Conservation (phyloP, 2,888 invertebrate species). For the Meiosimyza platycephala region DNA sequence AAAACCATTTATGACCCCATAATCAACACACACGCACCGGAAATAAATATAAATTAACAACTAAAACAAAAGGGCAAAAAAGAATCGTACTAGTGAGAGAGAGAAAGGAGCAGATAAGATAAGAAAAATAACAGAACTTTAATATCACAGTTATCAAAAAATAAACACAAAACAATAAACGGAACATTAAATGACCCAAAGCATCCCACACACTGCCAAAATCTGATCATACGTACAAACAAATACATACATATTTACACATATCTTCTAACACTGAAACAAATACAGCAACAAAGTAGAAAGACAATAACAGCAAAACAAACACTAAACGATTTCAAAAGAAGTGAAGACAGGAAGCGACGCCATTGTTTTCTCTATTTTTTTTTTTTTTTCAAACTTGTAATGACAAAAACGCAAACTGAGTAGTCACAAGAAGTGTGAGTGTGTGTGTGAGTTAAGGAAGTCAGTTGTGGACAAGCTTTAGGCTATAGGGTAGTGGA, state of each 20-base stretch:
- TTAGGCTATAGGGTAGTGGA: too few species aligned
- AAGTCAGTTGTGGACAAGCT: too few species aligned
- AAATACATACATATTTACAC: background rate
- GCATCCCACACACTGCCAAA: background rate
- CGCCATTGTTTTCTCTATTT: slow-evolving; percentile 2
- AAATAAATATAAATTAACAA: slow-evolving; percentile 22
- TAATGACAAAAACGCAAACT: too few species aligned
- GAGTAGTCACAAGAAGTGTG: too few species aligned
- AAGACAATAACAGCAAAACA: too few species aligned
- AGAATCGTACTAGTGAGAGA: too few species aligned
- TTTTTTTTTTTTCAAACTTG: background rate
- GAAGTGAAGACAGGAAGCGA: background rate
- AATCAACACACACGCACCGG: slow-evolving; percentile 21
- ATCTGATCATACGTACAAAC: background rate
- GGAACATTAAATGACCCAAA: slow-evolving; percentile 21
- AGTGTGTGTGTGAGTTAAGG: too few species aligned
- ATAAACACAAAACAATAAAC: slow-evolving; percentile 13
- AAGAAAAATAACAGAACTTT: background rate
- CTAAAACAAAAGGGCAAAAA: background rate
- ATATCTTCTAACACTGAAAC: background rate
- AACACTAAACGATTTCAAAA: slow-evolving; percentile 1
- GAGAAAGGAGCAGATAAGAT: background rate
- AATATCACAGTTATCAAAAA: background rate
- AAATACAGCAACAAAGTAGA: slow-evolving; percentile 1
- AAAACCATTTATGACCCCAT: slow-evolving; percentile 20